These are phyloP conservation scores for Xanthorhoe designata DNA, from an alignment of 2,888 invertebrate species.

Conservation along the genomic window DNA sequence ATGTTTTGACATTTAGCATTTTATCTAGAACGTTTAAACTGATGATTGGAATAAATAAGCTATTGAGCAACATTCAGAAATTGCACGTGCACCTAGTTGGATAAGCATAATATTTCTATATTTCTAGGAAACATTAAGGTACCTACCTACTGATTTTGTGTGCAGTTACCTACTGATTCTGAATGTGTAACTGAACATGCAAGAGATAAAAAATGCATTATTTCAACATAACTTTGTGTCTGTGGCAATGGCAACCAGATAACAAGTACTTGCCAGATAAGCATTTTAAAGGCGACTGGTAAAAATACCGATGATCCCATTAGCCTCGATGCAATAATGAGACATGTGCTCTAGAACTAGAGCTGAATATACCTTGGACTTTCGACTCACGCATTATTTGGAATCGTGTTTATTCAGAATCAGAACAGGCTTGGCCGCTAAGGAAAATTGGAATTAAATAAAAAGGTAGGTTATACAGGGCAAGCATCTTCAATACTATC, in stretches of 20 bases:
- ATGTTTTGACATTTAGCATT: constrained; percentile 24
- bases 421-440: no score
- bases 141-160: no score
- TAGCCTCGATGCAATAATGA: constrained; percentile 53
- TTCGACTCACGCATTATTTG: constrained; percentile 46
- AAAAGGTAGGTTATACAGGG: not conserved
- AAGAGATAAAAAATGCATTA: not conserved
- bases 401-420: constrained; percentile 24
- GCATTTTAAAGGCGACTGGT: constrained; percentile 10
- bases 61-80: constrained; percentile 14
- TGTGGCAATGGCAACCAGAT: not conserved
- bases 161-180: no score
- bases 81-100: not conserved
- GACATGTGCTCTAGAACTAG: constrained; percentile 48
- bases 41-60: constrained; percentile 11
- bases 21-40: constrained; percentile 18
- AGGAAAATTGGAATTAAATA: not conserved
- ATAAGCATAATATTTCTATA: not conserved
- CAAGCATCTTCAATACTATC: no score
- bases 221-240: constrained; percentile 7
- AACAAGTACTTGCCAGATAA: not conserved
- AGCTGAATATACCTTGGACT: constrained; percentile 60
- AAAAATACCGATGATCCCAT: constrained; percentile 53
- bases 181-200: not conserved
- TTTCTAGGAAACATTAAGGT: no score